Evolutionary conservation across 2,888 invertebrate species (phyloP).

Genomic region (Acrocera orbiculus): DNA sequence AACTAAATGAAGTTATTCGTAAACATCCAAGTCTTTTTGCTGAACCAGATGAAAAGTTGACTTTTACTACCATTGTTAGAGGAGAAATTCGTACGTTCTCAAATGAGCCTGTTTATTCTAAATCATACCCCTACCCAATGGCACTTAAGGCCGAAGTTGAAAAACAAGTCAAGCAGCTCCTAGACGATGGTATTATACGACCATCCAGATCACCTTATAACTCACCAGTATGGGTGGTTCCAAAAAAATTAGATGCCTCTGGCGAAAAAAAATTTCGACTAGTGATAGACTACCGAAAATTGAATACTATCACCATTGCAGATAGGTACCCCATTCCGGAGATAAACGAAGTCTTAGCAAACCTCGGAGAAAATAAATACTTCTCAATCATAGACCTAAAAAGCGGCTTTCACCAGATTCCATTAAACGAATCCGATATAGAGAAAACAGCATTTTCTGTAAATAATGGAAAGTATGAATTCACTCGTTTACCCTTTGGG

Average conservation of each 20-base stretch:
- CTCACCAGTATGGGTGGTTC: constrained; percentile 8
- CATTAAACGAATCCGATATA: constrained; percentile 5
- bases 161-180: neutral
- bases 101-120: constrained; percentile 1
- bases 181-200: constrained; percentile 6
- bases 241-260: constrained; percentile 6
- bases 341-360: constrained; percentile 6
- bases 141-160: neutral
- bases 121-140: constrained; percentile 1
- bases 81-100: neutral
- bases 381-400: constrained; percentile 9
- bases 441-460: constrained; percentile 6
- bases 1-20: neutral
- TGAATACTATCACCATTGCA: constrained; percentile 2
- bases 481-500: constrained; percentile 7
- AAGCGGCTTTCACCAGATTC: constrained; percentile 10
- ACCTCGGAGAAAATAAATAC: constrained; percentile 5
- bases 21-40: neutral
- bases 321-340: constrained; percentile 6
- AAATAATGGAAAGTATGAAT: constrained; percentile 7
- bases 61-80: neutral
- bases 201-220: constrained; percentile 11
- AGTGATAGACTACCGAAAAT: constrained; percentile 5
- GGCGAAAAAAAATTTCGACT: constrained; percentile 9
- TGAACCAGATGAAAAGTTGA: neutral